phyloP scores from a whole-genome alignment of 2,888 invertebrate species.

The Pterobdella sp. region DNA sequence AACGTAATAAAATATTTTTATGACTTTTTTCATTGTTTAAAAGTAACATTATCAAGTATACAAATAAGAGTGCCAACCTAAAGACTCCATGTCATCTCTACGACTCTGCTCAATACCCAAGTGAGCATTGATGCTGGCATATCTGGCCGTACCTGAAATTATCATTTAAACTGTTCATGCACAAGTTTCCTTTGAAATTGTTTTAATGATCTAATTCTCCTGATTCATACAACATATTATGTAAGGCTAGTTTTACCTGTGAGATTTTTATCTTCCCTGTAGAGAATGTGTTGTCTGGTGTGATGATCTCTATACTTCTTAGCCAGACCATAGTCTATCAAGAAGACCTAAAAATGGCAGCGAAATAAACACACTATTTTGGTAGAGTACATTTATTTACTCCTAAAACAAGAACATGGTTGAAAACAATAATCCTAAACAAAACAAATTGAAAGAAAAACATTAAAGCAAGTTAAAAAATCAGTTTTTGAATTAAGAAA shows the following conservation, averaged over 20 bases:
- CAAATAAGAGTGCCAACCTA: no score
- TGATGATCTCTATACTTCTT: slow-evolving; percentile 94
- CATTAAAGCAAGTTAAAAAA: no score
- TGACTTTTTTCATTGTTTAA: neutral
- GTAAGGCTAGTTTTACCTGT: no score
- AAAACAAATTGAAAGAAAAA: no score
- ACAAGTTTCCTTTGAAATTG: no score
- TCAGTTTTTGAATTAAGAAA: no score
- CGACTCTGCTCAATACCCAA: slow-evolving; percentile 96
- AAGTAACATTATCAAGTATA: neutral
- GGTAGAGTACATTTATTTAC: neutral
- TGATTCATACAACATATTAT: no score
- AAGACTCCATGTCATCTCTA: slow-evolving; percentile 96
- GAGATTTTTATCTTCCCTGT: slow-evolving; percentile 58
- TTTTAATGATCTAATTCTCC: no score
- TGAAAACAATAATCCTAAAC: no score
- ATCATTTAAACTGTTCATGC: neutral
- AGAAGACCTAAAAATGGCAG: slow-evolving; percentile 59
- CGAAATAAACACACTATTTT: neutral
- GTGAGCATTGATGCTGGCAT: slow-evolving; percentile 98
- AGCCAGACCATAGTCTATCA: slow-evolving; percentile 97
- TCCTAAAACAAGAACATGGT: no score
- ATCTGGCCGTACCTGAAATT: slow-evolving; percentile 57
- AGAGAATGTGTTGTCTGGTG: slow-evolving; percentile 82
- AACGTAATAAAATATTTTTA: no score